Evolutionary conservation across 2,113 vertebrate genomes (phyloP), one percentile per base, ranked within the genome.

Genomic region (Ammospiza nelsoni): DNA sequence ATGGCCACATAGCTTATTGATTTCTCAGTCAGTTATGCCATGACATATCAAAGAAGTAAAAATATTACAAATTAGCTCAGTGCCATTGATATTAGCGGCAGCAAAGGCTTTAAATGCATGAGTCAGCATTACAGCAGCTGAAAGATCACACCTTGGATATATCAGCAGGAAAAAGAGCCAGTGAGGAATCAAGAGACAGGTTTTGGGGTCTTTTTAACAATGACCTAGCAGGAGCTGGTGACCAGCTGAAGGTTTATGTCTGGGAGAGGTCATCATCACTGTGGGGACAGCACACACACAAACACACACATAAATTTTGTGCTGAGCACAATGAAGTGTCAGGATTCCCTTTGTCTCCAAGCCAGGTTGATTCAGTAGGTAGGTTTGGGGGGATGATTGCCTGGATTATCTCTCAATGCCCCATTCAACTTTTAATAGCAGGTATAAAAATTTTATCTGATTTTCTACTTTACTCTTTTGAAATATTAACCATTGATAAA

Each of bases 401-500:
- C 84, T 89, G 75, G 49, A 91, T 94, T 74, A 63, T 71, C 12
- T 86, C 80, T 96, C 92, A 90, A 35, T 75, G 68, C 62, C 83
- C 95, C 90, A 95, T 95, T 98, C 69, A 48, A 93, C 84, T 98
- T 97, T 95, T 96, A 97, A 98, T 95, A 97, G 95, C 83, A 87
- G 43, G 67, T 88, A 98, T 98, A 88, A 98, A 98, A 98, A 59
- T 97, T 97, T 98, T 86, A 98, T 97, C 95, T 97, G 94, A 93
- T 97, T 97, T 98, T 96, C 96, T 97, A 95, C 96, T 97, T 97
- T 94, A 96, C 67, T 97, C 93, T 97, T 97, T 91, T 98, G 95
- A 98, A 98, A 98, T 98, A 98, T 97, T 98, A 97, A 98, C 72
- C 90, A 85, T 65, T 91, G 89, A 97, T 98, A 95, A 98, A 98